Base-by-base conservation (phyloP, 1,140 invertebrate genomes). In the Marisa cornuarietis region DNA sequence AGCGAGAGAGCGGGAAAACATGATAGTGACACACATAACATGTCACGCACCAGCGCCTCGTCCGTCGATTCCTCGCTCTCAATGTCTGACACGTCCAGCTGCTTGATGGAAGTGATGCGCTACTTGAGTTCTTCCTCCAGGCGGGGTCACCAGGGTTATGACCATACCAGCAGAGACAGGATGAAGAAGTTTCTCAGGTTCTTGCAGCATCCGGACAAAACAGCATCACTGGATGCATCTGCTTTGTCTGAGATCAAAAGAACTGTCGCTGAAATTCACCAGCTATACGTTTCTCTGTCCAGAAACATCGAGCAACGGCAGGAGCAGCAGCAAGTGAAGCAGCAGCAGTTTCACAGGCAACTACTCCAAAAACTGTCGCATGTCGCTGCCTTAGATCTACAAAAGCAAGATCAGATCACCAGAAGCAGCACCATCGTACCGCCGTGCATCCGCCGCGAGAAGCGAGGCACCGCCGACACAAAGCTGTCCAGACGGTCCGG, bases 261-360 rank as follows among this genome's bases (percentile, higher is more conserved):
- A 78, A 65, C 69, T 63, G 58, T 81, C 24, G 80, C 71, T 54
- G 80, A 81, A 31, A 62, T 81, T 71, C 80, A 77, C 22, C 54
- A 78, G 58, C 61, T 81, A 20, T 81, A 63, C 73, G 75, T 81
- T 65, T 81, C 26, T 81, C 71, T 81, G 58, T 81, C 74, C 75
- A 77, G 75, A 78, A 62, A 78, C 66, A 63, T 68, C 63, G 68
- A 81, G 69, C 71, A 73, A 49, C 76, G 51, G 9, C n/a, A 58
- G 11, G 63, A 78, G 63, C 65, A 69, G 66, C 49, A 79, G 61
- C 69, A 62, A 49, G 24, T 63, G 18, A 71, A 73, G 24, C 54
- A 63, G 63, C 54, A 76, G 26, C 31, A 65, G 26, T 11, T 42
- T 5, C 18, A 31, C 24, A 61, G 49, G 20, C 54, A 65, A 7